These are phyloP conservation scores for Blennius ocellaris DNA, from an alignment of 2,113 vertebrate genomes.

Conservation along the genomic window DNA sequence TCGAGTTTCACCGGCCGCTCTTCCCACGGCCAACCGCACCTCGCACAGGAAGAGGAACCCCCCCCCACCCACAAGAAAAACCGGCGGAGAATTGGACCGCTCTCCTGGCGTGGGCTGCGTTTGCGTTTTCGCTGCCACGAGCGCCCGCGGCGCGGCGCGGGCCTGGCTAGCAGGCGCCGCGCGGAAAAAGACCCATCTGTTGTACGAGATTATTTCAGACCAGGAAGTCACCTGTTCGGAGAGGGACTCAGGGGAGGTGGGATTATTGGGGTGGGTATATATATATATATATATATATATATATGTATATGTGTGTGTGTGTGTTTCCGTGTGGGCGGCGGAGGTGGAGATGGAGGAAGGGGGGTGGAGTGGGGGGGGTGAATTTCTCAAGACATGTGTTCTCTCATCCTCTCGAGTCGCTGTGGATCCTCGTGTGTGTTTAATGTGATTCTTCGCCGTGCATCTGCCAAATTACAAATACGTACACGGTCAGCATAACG, in stretches of 20 bases:
- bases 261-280: slow-evolving; percentile 47
- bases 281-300: no score
- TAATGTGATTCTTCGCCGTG: slow-evolving; percentile 5
- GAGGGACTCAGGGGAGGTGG: slow-evolving; percentile 59
- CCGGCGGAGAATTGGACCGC: slow-evolving; percentile 67
- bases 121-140: slow-evolving; percentile 60
- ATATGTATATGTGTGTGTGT: background rate
- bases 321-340: slow-evolving; percentile 19
- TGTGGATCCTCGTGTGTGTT: slow-evolving; percentile 5
- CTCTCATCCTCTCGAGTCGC: slow-evolving; percentile 10
- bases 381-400: slow-evolving; percentile 47
- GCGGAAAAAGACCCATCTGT: slow-evolving; percentile 76
- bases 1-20: slow-evolving; percentile 3
- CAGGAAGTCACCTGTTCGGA: slow-evolving; percentile 76
- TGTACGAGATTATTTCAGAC: slow-evolving; percentile 77
- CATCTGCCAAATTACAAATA: slow-evolving; percentile 5
- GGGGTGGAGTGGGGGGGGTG: no score
- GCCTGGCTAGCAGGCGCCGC: slow-evolving; percentile 66
- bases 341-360: no score
- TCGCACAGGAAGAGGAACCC: slow-evolving; percentile 22
- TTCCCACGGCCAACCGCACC: no score
- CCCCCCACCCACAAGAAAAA: no score
- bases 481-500: slow-evolving; percentile 9
- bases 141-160: slow-evolving; percentile 60
- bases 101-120: slow-evolving; percentile 56